Base-by-base conservation (phyloP, 2,113 vertebrate species). In the Strix aluco region DNA sequence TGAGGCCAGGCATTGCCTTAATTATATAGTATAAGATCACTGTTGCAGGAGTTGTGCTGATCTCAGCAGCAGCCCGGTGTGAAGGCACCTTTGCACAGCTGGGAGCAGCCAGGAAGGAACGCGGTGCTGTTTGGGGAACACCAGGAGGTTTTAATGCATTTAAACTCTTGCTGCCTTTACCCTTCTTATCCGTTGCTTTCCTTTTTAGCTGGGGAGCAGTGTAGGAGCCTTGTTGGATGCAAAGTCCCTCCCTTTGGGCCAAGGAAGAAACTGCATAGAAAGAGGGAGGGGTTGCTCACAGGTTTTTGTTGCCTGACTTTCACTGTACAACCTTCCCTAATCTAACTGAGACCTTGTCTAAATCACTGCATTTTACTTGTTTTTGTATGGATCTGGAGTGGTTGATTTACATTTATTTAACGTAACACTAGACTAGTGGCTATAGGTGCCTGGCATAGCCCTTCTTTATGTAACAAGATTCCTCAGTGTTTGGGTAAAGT, bases 21-120 rank as follows among this genome's bases (percentile, higher is more conserved):
- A 10, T 6, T 32, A 12, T 40, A 8, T 1, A 17, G 26, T 8
- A 1, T 1, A 3, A 13, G 44, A 0, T 6, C 23, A 2, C 49
- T 38, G 57, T 4, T 0, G 0, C 26, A 0, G 49, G 19, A 44
- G 2, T 32, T 0, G 4, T 4, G n/a, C 23, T 0, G 1, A 4
- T 5, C 9, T 42, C 2, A 0, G 77, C 74, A 58, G 78, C 54
- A 75, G 57, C 59, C 44, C 10, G 0, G 0, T 2, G 61, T 5
- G 13, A 73, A 67, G 63, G 85, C 12, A 52, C 27, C 46, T 58
- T 13, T 8, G 54, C 70, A 5, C 27, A 20, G 49, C 38, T n/a
- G 77, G 88, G 54, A 74, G 74, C 70, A 70, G 88, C 19, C 26
- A 26, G 89, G 26, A 51, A 3, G 58, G 27, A 20, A 29, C 34